These are phyloP conservation scores for Clanis bilineata DNA, from an alignment of 2,888 invertebrate species.

Conservation along the genomic window DNA sequence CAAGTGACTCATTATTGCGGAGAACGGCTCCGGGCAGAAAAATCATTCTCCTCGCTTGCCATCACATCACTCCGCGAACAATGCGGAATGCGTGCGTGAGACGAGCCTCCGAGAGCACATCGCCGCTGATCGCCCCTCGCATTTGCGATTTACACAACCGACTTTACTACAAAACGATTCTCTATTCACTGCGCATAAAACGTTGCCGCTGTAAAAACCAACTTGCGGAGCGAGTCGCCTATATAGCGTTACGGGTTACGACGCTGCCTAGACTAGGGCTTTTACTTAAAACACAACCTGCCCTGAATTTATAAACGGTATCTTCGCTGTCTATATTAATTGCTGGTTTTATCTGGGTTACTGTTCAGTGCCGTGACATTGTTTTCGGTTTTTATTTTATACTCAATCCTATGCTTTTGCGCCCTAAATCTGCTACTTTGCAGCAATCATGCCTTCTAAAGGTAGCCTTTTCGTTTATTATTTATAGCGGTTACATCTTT, in stretches of 20 bases:
- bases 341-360: conserved; percentile 2
- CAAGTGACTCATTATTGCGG: conserved; percentile 76
- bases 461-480: background rate
- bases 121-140: conserved; percentile 14
- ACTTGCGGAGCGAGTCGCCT: conserved; percentile 6
- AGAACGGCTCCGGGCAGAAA: conserved; percentile 66
- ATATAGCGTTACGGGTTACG: conserved; percentile 11
- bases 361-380: background rate
- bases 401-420: background rate
- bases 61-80: conserved; percentile 46
- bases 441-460: background rate
- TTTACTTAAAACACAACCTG: conserved; percentile 14
- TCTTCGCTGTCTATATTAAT: conserved; percentile 2
- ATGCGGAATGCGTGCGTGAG: conserved; percentile 56
- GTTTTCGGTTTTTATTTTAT: conserved; percentile 1
- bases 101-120: conserved; percentile 37
- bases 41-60: conserved; percentile 57
- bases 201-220: conserved; percentile 9
- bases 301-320: conserved; percentile 9
- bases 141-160: conserved; percentile 9
- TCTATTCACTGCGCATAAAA: conserved; percentile 12
- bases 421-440: background rate
- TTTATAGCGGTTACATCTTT: background rate
- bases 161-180: conserved; percentile 17
- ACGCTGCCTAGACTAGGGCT: conserved; percentile 7